A percentile compares a stretch with the other conserved stretches of the same genome.
phyloP scores from a whole-genome alignment of 2,888 invertebrate genomes.

The Ryuthela nishihirai region DNA sequence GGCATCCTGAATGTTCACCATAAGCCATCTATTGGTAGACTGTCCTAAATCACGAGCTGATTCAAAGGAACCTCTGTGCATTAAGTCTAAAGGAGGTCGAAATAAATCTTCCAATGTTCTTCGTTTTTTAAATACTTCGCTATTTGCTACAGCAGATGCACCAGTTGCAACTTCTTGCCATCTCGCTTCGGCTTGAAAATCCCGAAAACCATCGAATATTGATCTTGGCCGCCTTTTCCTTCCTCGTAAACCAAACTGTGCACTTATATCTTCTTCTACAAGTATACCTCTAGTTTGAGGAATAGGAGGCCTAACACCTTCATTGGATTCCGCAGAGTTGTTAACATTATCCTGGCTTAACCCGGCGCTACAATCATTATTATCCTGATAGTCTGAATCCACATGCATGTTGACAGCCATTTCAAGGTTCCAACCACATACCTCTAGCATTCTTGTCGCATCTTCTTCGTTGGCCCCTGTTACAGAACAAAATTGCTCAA shows the following conservation, averaged over 20 bases:
- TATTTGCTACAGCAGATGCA: neutral
- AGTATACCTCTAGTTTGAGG: slow-evolving; percentile 54
- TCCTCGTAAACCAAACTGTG: slow-evolving; percentile 46
- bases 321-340: neutral
- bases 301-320: slow-evolving; percentile 54
- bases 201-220: slow-evolving; percentile 55
- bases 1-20: slow-evolving; percentile 67
- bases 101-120: slow-evolving; percentile 64
- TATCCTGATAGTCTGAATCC: slow-evolving; percentile 45
- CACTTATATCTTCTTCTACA: slow-evolving; percentile 48
- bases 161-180: slow-evolving; percentile 45
- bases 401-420: slow-evolving; percentile 56
- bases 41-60: slow-evolving; percentile 59
- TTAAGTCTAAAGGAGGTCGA: slow-evolving; percentile 64
- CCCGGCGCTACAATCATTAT: neutral
- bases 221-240: slow-evolving; percentile 48
- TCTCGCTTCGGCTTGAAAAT: slow-evolving; percentile 55
- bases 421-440: slow-evolving; percentile 54
- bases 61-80: slow-evolving; percentile 61
- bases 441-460: slow-evolving; percentile 51
- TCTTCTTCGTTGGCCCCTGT: slow-evolving; percentile 46
- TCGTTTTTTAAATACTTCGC: slow-evolving; percentile 37
- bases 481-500: slow-evolving; percentile 41
- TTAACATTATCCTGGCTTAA: neutral
- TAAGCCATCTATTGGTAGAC: slow-evolving; percentile 61